Evolutionary conservation across 2,113 vertebrate species (phyloP), one percentile per base, ranked within the genome.

Genomic region (Ptychochromis oligacanthus): DNA sequence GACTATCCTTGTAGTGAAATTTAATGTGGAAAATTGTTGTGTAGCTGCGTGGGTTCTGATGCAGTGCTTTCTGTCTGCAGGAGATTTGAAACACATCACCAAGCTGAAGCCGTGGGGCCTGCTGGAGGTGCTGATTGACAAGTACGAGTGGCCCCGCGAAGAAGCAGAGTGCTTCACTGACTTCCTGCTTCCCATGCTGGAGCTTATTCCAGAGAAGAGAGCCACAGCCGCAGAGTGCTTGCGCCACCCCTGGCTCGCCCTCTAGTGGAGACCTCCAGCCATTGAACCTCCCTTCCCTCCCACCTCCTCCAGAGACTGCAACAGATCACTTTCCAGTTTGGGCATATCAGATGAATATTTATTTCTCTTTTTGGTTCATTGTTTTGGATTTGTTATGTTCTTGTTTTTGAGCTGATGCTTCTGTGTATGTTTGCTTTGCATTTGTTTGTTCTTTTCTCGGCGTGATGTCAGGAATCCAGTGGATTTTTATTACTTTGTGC

Each of bases 101-200:
- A 99, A 99, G 93, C 93, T 99, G 94, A 99, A 99, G 93, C 98
- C 98, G 0, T 99, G 98, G 98, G 98, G 98, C 59, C 96, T 99
- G 83, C 96, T 97, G 88, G 98, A 99, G 93, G 98, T 99, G 82
- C 94, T 99, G 74, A 91, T 98, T 43, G 98, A 99, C 91, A 99
- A 99, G 90, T 99, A 99, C 0, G 97, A 99, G 92, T 99, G 98
- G 98, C 77, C 96, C 86, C 96, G 94, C 15, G 97, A 97, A 2
- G 97, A 99, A 81, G 98, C 98, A 0, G 96, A 97, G 78, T 96
- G 95, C 81, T 99, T 99, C 93, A 94, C 97, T 14, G 97, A 98
- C 95, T 99, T 99, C 95, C 96, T 99, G 75, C 92, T 99, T 40
- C 98, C 98, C 10, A 99, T 99, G 98, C 81, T 99, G 95, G 98